Evolutionary conservation across 2,797 vertebrate genomes (phyloP), one percentile per base, ranked within the genome.

Genomic region (Gymnopithys bicolor): DNA sequence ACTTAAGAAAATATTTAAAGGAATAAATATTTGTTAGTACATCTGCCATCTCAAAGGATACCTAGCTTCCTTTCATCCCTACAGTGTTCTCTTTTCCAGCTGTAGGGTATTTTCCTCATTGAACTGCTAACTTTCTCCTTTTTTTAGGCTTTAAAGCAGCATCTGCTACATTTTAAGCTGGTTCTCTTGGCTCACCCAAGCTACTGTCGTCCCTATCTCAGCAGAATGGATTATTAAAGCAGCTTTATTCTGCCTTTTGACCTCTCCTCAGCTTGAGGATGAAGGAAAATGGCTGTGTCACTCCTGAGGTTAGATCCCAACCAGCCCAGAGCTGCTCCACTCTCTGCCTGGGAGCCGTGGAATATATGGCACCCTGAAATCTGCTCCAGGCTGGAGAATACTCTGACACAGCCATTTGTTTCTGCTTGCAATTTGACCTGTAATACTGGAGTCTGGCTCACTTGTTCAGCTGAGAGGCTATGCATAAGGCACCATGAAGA

Each of bases 21-120:
- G 86, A 94, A 96, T 88, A 96, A 96, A 94, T 96, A 96, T 90
- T 91, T 95, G 80, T 56, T 88, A 78, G 30, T 64, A 68, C 80
- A 77, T 82, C 89, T 95, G 87, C 74, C 83, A 70, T 90, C 94
- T 96, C 87, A 93, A 94, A 95, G 87, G 59, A 73, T 67, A 90
- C 70, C 84, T 91, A 56, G n/a, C 49, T 87, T 85, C 45, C 84
- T 90, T 94, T 96, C 73, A 92, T 73, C 73, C 32, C 35, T 46
- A 21, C 37, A 39, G 56, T 10, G 32, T 63, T 85, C 45, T 76
- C 18, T 48, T 14, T 92, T 92, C 55, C 82, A 91, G 59, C 48
- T 96, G 80, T 63, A 74, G 56, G 37, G 67, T 81, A 76, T 93
- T 81, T 94, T 90, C 73, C 30, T 77, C 55, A 41, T 15, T 73